Evolutionary conservation across 2,888 invertebrate genomes (phyloP).

Genomic region (Andrena camellia): DNA sequence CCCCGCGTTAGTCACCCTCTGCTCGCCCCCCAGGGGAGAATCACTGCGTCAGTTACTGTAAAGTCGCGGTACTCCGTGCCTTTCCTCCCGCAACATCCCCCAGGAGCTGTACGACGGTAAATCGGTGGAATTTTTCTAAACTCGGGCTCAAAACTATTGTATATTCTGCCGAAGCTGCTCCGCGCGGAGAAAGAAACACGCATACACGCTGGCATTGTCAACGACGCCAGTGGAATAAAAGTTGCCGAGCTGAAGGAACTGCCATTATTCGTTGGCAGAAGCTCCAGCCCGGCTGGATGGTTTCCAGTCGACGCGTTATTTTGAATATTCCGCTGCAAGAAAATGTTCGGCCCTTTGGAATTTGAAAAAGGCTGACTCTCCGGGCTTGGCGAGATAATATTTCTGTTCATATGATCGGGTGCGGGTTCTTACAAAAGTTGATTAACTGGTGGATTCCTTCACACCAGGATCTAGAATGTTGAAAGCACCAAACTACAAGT

Average conservation of each 20-base stretch:
- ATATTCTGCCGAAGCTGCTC: neutral
- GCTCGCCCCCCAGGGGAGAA: slow-evolving; percentile 52
- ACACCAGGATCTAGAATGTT: neutral
- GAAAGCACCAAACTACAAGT: neutral
- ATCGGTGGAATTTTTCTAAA: slow-evolving; percentile 55
- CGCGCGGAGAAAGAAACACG: neutral
- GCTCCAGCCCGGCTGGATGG: neutral
- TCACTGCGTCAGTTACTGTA: slow-evolving; percentile 62
- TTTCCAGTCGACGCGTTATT: too few species aligned
- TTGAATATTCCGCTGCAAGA: neutral
- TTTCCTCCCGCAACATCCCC: slow-evolving; percentile 57
- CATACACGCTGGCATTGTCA: neutral
- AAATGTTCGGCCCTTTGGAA: too few species aligned
- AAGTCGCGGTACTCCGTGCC: slow-evolving; percentile 46
- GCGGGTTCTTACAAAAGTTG: too few species aligned
- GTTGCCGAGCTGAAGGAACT: neutral
- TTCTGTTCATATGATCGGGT: too few species aligned
- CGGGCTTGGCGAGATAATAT: too few species aligned
- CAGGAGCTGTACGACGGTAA: slow-evolving; percentile 40
- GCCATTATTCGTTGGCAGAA: neutral
- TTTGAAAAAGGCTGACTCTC: too few species aligned
- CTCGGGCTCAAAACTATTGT: slow-evolving; percentile 26
- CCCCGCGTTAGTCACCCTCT: slow-evolving; percentile 48
- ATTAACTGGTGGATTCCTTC: neutral
- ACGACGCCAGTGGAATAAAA: neutral